Conservation (phyloP, 2,797 vertebrate species). For the Malurus splendens region DNA sequence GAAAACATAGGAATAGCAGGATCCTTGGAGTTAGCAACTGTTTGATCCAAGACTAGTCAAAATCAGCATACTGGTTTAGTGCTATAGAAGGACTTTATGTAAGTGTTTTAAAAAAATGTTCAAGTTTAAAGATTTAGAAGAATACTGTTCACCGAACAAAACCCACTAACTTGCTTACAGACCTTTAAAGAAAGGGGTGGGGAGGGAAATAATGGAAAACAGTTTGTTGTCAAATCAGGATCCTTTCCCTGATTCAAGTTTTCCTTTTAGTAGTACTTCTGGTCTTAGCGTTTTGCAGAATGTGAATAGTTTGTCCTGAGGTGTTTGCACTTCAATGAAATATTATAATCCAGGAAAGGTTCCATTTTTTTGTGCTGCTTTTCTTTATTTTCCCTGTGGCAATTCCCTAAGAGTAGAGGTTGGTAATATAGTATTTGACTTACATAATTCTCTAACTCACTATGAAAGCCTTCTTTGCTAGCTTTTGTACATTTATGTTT, state of each 20-base stretch:
- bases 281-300: neutral
- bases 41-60: neutral
- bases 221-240: neutral
- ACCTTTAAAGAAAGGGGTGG: neutral
- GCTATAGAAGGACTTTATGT: neutral
- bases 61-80: neutral
- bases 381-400: neutral
- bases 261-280: neutral
- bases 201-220: neutral
- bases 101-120: neutral
- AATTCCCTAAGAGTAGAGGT: neutral
- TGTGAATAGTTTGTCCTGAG: neutral
- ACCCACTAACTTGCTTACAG: fast-evolving
- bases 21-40: neutral
- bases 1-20: neutral
- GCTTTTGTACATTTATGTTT: neutral
- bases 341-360: neutral
- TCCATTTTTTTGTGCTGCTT: neutral
- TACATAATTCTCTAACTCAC: neutral
- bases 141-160: neutral
- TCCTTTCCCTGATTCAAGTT: neutral
- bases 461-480: neutral
- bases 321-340: neutral
- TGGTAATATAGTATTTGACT: neutral
- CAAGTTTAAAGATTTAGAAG: neutral